Percentiles rank a stretch among this genome's conserved stretches.
Conservation (phyloP, 2,888 invertebrate species). For the Tipula unca region DNA sequence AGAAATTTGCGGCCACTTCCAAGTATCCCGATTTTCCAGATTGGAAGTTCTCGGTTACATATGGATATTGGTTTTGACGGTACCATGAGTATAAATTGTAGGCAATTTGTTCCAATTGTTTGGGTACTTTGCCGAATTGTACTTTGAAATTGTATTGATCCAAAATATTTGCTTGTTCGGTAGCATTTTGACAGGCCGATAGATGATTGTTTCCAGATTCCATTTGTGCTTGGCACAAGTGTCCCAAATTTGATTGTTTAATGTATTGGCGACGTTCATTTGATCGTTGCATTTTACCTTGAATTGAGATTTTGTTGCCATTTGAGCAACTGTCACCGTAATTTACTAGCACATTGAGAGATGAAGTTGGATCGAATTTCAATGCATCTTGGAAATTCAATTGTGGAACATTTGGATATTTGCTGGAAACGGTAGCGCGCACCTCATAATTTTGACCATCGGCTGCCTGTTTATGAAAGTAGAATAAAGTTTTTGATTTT, state of each 20-base stretch:
- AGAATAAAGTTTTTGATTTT: constrained; percentile 45
- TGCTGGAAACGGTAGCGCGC: not conserved
- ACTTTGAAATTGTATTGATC: constrained; percentile 39
- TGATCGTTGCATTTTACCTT: constrained; percentile 45
- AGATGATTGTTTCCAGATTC: constrained; percentile 48
- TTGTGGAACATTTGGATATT: constrained; percentile 44
- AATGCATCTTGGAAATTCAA: constrained; percentile 49
- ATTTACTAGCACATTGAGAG: constrained; percentile 43
- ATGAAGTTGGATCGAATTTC: constrained; percentile 45
- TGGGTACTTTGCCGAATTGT: not conserved
- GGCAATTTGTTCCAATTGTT: not conserved
- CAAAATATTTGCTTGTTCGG: constrained; percentile 46
- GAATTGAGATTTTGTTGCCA: constrained; percentile 34
- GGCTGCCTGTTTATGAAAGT: not conserved
- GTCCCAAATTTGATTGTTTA: constrained; percentile 27
- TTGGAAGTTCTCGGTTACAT: not conserved
- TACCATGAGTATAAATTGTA: not conserved
- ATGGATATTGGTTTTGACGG: not conserved
- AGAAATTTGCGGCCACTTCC: constrained; percentile 43
- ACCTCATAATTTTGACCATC: not conserved
- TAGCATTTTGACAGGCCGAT: constrained; percentile 49
- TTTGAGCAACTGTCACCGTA: constrained; percentile 43
- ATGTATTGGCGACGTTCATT: constrained; percentile 45
- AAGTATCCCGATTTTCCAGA: constrained; percentile 44
- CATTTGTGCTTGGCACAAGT: constrained; percentile 31